phyloP scores from a whole-genome alignment of 1,140 invertebrate genomes.

The Drosophila paulistorum region DNA sequence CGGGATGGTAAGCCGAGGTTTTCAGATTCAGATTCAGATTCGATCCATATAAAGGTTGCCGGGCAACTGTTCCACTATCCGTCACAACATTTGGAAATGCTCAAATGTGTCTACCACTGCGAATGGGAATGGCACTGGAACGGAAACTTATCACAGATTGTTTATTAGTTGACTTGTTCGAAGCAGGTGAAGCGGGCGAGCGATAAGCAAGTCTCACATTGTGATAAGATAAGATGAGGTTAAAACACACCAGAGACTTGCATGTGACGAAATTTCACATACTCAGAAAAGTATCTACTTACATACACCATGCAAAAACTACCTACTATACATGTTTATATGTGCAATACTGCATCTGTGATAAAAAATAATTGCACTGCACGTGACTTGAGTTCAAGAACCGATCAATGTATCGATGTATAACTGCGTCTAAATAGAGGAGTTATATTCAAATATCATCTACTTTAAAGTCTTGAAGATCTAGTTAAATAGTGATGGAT shows the following conservation, averaged over 20 bases:
- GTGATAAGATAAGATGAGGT: slow-evolving; percentile 53
- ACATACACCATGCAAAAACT: not conserved
- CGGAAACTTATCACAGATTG: slow-evolving; percentile 20
- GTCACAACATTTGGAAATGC: slow-evolving; percentile 16
- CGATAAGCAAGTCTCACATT: slow-evolving; percentile 19
- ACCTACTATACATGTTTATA: not conserved
- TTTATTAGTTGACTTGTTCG: slow-evolving; percentile 7
- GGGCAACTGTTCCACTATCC: slow-evolving; percentile 34
- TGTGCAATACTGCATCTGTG: not conserved
- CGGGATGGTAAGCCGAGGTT: not conserved
- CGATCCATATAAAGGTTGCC: slow-evolving; percentile 42
- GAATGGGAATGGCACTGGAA: not conserved
- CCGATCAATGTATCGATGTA: not conserved
- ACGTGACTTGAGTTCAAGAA: slow-evolving; percentile 3
- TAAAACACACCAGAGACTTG: not conserved
- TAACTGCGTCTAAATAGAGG: too few species aligned
- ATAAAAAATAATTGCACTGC: not conserved
- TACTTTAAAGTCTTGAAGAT: too few species aligned
- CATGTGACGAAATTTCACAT: slow-evolving; percentile 14
- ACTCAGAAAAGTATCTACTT: not conserved
- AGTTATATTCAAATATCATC: too few species aligned
- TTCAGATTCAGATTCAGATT: slow-evolving; percentile 39
- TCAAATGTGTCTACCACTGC: not conserved
- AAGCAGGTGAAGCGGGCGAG: not conserved
- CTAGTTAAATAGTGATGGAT: too few species aligned